Conservation (phyloP, 2,113 vertebrate genomes). For the Parus major region DNA sequence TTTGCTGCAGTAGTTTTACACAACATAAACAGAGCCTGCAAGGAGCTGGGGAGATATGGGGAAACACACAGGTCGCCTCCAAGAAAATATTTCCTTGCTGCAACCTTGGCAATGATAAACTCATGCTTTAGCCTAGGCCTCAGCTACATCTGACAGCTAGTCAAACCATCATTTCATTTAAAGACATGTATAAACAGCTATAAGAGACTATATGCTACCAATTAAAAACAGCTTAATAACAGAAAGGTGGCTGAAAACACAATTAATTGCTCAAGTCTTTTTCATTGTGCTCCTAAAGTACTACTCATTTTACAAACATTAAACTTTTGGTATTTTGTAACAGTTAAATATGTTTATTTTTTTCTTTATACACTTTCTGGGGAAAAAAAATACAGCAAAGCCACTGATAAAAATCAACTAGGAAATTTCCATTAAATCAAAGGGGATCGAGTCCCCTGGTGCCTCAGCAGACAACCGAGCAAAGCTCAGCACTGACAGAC, state of each 20-base stretch:
- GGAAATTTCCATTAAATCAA: not conserved
- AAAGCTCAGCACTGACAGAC: not conserved
- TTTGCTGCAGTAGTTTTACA: not conserved
- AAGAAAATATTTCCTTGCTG: not conserved
- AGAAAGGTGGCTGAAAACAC: not conserved
- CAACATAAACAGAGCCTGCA: not conserved
- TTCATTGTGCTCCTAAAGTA: not conserved
- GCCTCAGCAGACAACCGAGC: not conserved
- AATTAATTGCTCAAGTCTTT: not conserved
- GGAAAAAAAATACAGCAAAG: not conserved
- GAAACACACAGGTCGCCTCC: not conserved
- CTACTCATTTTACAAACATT: not conserved
- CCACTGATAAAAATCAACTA: not conserved
- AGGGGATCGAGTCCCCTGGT: not conserved
- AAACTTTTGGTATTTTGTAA: not conserved
- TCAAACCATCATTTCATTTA: not conserved
- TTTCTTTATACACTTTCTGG: not conserved
- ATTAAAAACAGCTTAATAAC: not conserved
- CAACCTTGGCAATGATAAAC: not conserved
- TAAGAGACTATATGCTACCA: not conserved
- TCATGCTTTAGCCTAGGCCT: not conserved
- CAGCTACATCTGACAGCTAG: not conserved
- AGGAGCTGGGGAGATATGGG: not conserved
- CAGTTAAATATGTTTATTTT: not conserved
- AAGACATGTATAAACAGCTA: not conserved